Conservation (phyloP, 2,888 invertebrate genomes). For the Listrodromus nycthemerus region DNA sequence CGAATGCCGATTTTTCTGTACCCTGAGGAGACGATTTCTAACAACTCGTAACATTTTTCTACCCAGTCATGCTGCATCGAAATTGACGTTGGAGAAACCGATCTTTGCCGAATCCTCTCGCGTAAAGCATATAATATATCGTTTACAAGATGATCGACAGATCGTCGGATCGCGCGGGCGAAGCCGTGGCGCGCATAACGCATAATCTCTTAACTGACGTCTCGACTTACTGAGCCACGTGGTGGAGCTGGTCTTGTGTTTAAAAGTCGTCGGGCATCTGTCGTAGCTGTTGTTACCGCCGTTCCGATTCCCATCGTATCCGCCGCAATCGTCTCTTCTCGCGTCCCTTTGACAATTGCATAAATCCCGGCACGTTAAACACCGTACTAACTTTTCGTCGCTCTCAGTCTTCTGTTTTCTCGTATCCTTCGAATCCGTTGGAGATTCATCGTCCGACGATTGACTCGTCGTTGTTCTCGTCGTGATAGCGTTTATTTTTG, state of each 20-base stretch:
- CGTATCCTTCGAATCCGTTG: slow-evolving; percentile 36
- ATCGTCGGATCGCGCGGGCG: slow-evolving; percentile 1
- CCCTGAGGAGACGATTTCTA: not conserved
- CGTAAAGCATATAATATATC: not conserved
- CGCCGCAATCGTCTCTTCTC: slow-evolving; percentile 65
- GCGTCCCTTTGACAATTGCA: slow-evolving; percentile 60
- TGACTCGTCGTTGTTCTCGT: slow-evolving; percentile 39
- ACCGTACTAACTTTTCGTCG: slow-evolving; percentile 31
- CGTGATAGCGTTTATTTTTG: slow-evolving; percentile 9
- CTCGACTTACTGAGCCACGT: slow-evolving; percentile 83
- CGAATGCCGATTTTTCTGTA: not conserved
- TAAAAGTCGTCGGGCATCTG: slow-evolving; percentile 53
- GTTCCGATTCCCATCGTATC: slow-evolving; percentile 57
- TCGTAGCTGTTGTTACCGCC: slow-evolving; percentile 40
- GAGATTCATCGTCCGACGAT: slow-evolving; percentile 14
- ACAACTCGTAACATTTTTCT: not conserved
- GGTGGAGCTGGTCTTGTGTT: slow-evolving; percentile 70
- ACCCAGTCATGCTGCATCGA: not conserved
- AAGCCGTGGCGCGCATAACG: slow-evolving; percentile 18
- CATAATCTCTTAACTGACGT: slow-evolving; percentile 55
- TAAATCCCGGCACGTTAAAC: slow-evolving; percentile 49
- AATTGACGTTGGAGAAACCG: not conserved
- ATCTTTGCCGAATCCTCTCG: not conserved
- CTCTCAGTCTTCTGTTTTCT: slow-evolving; percentile 58
- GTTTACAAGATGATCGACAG: not conserved